Conservation (phyloP, 2,888 invertebrate genomes). For the Himalopsyche kuldschensis region DNA sequence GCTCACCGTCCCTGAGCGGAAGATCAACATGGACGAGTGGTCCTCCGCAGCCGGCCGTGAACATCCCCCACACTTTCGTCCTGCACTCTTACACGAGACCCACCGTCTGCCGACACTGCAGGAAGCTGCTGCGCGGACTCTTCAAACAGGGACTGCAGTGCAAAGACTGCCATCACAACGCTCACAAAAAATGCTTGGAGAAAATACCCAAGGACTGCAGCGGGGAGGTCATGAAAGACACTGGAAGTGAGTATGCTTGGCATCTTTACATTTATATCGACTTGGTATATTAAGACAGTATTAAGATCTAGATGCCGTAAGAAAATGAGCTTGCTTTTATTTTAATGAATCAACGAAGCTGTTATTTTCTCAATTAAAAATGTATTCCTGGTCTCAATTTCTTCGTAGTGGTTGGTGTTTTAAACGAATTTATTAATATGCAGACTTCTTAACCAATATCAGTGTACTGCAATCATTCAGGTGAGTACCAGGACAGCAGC, state of each 20-base stretch:
- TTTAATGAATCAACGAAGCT: too few relatives aligned
- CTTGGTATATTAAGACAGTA: not conserved
- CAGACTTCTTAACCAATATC: not conserved
- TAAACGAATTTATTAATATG: not conserved
- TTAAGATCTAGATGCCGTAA: not conserved
- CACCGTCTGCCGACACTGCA: slow-evolving; percentile 94
- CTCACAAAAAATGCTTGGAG: slow-evolving; percentile 91
- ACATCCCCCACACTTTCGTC: slow-evolving; percentile 95
- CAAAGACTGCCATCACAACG: slow-evolving; percentile 95
- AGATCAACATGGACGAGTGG: slow-evolving; percentile 48
- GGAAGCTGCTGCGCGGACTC: slow-evolving; percentile 90
- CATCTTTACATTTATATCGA: not conserved
- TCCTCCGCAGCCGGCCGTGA: slow-evolving; percentile 46
- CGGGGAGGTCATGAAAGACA: slow-evolving; percentile 69
- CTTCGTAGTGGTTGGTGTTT: not conserved
- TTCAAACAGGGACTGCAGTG: slow-evolving; percentile 98
- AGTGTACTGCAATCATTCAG: slow-evolving; percentile 41
- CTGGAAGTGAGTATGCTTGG: slow-evolving; percentile 42
- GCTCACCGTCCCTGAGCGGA: slow-evolving; percentile 72
- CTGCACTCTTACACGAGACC: slow-evolving; percentile 96
- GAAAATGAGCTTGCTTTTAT: not conserved
- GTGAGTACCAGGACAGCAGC: slow-evolving; percentile 59
- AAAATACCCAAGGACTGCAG: slow-evolving; percentile 89
- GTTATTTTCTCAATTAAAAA: not conserved
- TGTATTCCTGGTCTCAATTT: not conserved